Conservation (phyloP, 2,888 invertebrate species). For the Crematogaster levior region DNA sequence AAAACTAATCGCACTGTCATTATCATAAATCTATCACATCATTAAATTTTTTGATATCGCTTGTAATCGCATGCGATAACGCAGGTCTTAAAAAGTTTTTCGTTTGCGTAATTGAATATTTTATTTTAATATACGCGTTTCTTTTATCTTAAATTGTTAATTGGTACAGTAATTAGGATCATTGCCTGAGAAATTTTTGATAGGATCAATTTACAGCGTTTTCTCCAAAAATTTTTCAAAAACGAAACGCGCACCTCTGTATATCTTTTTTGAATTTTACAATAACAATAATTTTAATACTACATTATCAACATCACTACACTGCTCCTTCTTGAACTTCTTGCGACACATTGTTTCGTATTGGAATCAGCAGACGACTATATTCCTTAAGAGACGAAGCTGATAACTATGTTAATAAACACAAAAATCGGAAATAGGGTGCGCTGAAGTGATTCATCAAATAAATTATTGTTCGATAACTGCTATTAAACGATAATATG, state of each 20-base stretch:
- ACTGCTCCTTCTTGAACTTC: neutral
- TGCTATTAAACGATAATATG: neutral
- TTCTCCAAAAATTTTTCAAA: neutral
- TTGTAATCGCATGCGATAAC: neutral
- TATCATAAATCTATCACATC: neutral
- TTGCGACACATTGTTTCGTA: constrained; percentile 26
- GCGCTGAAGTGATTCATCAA: constrained; percentile 34
- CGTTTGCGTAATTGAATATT: neutral
- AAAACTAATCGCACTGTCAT: constrained; percentile 5
- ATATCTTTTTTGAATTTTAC: neutral
- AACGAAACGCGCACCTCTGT: neutral
- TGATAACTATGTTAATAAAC: constrained; percentile 61
- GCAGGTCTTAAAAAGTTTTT: neutral
- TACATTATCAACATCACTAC: neutral
- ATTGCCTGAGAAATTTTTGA: too few species aligned
- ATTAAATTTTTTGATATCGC: neutral
- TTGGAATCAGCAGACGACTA: constrained; percentile 49
- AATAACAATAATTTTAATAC: neutral
- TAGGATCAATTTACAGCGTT: neutral
- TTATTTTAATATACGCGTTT: neutral
- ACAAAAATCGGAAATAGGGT: constrained; percentile 49
- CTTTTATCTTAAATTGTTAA: neutral
- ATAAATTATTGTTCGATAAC: constrained; percentile 58
- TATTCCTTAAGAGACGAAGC: constrained; percentile 54
- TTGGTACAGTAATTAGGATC: neutral